Evolutionary conservation across 2,113 vertebrate species (phyloP).

Genomic region (Micronycteris hirsuta): DNA sequence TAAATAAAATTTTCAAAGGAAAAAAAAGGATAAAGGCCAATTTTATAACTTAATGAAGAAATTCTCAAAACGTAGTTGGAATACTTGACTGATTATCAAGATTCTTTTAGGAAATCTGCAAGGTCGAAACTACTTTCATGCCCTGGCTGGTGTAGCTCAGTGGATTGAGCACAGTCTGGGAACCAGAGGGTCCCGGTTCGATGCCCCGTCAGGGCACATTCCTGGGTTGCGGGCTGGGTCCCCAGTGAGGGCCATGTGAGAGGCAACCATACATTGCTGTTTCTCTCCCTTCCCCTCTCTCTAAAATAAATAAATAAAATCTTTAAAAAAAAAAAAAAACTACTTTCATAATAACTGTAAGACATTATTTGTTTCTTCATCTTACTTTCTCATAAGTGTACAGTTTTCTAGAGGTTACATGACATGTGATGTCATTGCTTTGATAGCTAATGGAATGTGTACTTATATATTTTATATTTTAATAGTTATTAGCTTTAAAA

Average conservation of each 20-base stretch:
- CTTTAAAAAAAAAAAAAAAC: too few relatives aligned
- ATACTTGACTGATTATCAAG: background rate
- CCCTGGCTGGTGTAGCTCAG: too few relatives aligned
- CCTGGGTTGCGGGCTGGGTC: too few relatives aligned
- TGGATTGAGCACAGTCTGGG: too few relatives aligned
- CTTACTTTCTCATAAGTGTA: background rate
- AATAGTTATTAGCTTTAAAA: background rate
- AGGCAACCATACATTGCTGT: too few relatives aligned
- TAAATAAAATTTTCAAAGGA: background rate
- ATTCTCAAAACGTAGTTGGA: background rate
- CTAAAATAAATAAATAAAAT: too few relatives aligned
- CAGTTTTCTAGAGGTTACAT: background rate
- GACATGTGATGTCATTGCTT: background rate
- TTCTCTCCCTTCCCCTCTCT: too few relatives aligned
- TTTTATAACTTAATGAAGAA: conserved; percentile 1
- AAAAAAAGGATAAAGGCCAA: background rate
- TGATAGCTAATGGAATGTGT: background rate
- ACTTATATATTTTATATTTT: background rate
- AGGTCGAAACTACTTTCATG: conserved; percentile 18
- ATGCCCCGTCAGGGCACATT: too few relatives aligned
- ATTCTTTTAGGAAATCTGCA: background rate
- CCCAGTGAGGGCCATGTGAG: too few relatives aligned
- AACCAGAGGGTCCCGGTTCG: too few relatives aligned
- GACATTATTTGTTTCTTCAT: background rate
- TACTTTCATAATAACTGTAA: background rate